Conservation (phyloP, 1,140 invertebrate species). For the Drosophila santomea region DNA sequence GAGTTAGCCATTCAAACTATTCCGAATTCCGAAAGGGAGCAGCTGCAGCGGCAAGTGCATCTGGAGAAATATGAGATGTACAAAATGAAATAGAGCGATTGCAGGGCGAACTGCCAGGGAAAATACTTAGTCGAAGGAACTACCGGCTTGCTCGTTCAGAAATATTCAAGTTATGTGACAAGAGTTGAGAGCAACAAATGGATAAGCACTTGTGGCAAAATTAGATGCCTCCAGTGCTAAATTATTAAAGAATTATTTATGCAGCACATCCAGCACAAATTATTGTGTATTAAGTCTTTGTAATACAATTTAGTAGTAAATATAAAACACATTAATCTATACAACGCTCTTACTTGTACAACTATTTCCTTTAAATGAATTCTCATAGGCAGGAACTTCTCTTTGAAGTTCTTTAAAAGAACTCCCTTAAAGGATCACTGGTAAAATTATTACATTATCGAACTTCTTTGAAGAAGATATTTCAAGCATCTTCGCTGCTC, state of each 20-base stretch:
- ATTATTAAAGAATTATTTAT: neutral
- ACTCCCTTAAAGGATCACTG: neutral
- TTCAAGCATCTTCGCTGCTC: slow-evolving; percentile 17
- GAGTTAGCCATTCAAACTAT: slow-evolving; percentile 46
- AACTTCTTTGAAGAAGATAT: slow-evolving; percentile 4
- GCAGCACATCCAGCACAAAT: too few relatives aligned
- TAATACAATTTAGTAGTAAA: too few relatives aligned
- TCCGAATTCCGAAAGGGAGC: slow-evolving; percentile 13
- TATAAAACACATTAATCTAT: too few relatives aligned
- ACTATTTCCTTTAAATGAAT: neutral
- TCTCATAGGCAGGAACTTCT: neutral
- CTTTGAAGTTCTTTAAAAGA: too few relatives aligned
- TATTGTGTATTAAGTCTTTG: too few relatives aligned
- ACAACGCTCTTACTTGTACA: too few relatives aligned
- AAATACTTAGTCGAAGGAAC: slow-evolving; percentile 4
- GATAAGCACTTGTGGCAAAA: neutral
- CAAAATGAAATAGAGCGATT: slow-evolving; percentile 59
- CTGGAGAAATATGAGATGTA: slow-evolving; percentile 44
- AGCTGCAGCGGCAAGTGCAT: slow-evolving; percentile 27
- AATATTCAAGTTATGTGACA: slow-evolving; percentile 29
- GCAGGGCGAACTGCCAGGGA: slow-evolving; percentile 12
- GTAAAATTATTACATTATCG: slow-evolving; percentile 21
- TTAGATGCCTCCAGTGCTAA: neutral
- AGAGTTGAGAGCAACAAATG: neutral
- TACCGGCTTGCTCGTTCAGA: neutral